Evolutionary conservation across 2,888 invertebrate species (phyloP), one percentile per base, ranked within the genome.

Genomic region (Polymixis lichenea): DNA sequence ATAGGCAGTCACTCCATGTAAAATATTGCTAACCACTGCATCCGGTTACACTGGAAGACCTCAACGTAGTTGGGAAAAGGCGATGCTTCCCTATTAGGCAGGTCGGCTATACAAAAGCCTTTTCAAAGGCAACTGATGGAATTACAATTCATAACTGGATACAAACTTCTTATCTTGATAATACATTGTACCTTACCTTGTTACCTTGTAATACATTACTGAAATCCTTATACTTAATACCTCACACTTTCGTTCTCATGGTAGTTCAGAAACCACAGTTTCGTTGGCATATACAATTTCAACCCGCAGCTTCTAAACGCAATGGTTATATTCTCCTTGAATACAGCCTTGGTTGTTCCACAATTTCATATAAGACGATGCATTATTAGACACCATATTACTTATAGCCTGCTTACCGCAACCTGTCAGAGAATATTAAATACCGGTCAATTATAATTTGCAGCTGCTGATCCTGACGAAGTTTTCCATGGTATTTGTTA

Each of bases 381-480:
- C 38, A 70, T 66, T 53, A 60, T 51, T 55, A 49, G 19, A 46
- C 8, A 32, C 9, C 22, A 17, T 28, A 49, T 32, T 51, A 65
- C 43, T 9, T 19, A n/a, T n/a, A 49, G 51, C 38, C 28, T 55
- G 51, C 49, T 58, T 67, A 32, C 56, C 15, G 32, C 22, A 32
- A 56, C 19, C 60, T 66, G n/a, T 62, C 15, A 15, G 15, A 46
- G 53, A 66, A 73, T 71, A 68, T 71, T 68, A 46, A 62, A 62
- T 69, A 19, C 2, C 25, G 43, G 38, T 70, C 53, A 28, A 69
- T 70, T 61, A 64, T 67, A 61, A 67, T 76, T 94, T 93, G 68
- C 93, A 96, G 96, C 73, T 93, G 0, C 83, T 95, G n/a, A 91
- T 90, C 74, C 75, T 95, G 19, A 22, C 90, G 19, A 95, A 95